Percentiles rank a stretch among this genome's conserved stretches.
Evolutionary conservation across 2,113 vertebrate species (phyloP).

Genomic region (Microcebus murinus): DNA sequence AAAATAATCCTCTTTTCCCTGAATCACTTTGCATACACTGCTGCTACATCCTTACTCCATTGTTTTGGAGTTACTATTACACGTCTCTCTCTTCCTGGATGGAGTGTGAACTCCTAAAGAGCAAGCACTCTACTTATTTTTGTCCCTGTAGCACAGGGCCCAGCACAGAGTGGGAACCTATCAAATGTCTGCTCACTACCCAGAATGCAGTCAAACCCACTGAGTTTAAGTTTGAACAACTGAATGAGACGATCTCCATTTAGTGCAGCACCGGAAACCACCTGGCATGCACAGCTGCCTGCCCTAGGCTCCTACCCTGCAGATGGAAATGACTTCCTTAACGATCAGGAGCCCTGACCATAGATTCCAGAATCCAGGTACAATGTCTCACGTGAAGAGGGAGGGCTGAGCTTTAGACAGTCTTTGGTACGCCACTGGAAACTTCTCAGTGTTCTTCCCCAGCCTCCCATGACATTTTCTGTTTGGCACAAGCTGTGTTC

Average conservation of each 20-base stretch:
- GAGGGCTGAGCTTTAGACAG: neutral
- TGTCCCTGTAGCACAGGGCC: neutral
- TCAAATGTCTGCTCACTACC: neutral
- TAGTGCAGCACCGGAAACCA: conserved; percentile 40
- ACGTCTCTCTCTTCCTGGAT: neutral
- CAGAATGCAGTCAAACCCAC: no score
- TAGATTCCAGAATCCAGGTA: neutral
- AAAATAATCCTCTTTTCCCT: neutral
- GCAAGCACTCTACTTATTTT: neutral
- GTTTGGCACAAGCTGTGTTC: neutral
- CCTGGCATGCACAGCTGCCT: neutral
- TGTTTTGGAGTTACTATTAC: neutral
- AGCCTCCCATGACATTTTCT: neutral
- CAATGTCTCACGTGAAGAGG: neutral
- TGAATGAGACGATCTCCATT: neutral
- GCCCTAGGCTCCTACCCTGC: neutral
- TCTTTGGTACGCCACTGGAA: neutral
- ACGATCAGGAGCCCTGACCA: neutral
- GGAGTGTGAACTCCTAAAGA: neutral
- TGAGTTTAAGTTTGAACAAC: neutral
- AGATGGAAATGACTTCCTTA: neutral
- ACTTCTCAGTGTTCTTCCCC: neutral
- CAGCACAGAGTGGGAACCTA: neutral
- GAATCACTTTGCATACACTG: neutral
- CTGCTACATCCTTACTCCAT: no score